Conservation (phyloP, 2,888 invertebrate genomes). For the Micoletzkya japonica region DNA sequence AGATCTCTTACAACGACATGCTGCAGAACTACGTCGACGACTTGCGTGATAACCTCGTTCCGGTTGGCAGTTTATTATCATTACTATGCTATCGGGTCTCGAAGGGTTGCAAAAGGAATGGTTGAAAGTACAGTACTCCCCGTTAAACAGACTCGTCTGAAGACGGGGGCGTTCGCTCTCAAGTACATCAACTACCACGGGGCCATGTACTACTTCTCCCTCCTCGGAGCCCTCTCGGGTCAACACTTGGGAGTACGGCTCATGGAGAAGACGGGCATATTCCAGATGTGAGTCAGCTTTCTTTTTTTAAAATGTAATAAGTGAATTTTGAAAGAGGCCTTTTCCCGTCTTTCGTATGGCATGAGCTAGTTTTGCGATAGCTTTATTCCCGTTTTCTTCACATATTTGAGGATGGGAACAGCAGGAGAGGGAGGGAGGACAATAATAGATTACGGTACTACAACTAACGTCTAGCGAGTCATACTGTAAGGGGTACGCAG, state of each 20-base stretch:
- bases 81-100: background rate
- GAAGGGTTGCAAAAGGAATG: background rate
- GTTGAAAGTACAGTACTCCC: background rate
- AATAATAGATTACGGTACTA: no score
- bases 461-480: no score
- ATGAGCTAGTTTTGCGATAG: no score
- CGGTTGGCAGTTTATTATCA: background rate
- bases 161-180: constrained; percentile 32
- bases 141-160: constrained; percentile 9
- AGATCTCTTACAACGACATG: constrained; percentile 13
- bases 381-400: no score
- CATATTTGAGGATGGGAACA: background rate
- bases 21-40: constrained; percentile 16
- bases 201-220: constrained; percentile 50
- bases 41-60: background rate
- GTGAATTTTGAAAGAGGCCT: no score
- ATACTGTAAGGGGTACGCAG: no score
- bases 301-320: background rate
- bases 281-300: constrained; percentile 48
- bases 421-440: background rate
- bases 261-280: constrained; percentile 46
- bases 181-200: constrained; percentile 43
- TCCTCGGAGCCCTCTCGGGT: constrained; percentile 46
- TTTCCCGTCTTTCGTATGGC: no score
- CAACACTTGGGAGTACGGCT: constrained; percentile 35